Percentiles rank a stretch among this genome's conserved stretches.
These are phyloP conservation scores for Lithophane leautieri DNA, from an alignment of 2,888 invertebrate species.

Conservation along the genomic window DNA sequence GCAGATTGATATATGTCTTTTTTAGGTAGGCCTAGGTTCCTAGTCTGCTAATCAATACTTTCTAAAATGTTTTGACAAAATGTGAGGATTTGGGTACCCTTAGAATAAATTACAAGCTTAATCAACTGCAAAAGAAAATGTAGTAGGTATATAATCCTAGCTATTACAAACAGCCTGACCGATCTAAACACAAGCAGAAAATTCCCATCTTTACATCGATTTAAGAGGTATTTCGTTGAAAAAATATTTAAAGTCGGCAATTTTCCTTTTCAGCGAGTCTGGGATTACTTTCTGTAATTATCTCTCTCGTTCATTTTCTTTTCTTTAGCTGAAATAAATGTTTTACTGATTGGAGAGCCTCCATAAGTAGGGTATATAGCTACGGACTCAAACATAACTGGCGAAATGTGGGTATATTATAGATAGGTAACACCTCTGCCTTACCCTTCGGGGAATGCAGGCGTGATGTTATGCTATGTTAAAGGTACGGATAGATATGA, in stretches of 20 bases:
- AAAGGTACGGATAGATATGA: not conserved
- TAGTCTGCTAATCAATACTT: not conserved
- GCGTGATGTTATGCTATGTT: too few species aligned
- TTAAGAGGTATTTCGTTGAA: slow-evolving; percentile 14
- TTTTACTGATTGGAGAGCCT: slow-evolving; percentile 25
- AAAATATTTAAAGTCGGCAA: slow-evolving; percentile 44
- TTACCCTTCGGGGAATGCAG: too few species aligned
- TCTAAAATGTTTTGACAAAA: not conserved
- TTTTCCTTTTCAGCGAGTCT: slow-evolving; percentile 42
- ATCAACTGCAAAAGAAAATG: not conserved
- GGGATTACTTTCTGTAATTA: slow-evolving; percentile 45
- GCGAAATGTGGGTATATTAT: too few species aligned
- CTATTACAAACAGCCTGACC: not conserved
- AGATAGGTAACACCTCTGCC: too few species aligned
- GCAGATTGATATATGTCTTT: too few species aligned
- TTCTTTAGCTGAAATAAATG: slow-evolving; percentile 34
- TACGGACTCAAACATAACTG: not conserved
- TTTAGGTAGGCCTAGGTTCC: too few species aligned
- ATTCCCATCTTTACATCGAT: slow-evolving; percentile 26
- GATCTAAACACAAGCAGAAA: slow-evolving; percentile 6
- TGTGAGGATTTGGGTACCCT: too few species aligned
- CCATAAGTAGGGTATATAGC: not conserved
- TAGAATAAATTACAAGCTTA: too few species aligned
- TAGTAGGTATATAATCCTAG: not conserved
- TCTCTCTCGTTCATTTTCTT: slow-evolving; percentile 33